Evolutionary conservation across 2,113 vertebrate species (phyloP), one percentile per base, ranked within the genome.

Genomic region (Gavialis gangeticus): DNA sequence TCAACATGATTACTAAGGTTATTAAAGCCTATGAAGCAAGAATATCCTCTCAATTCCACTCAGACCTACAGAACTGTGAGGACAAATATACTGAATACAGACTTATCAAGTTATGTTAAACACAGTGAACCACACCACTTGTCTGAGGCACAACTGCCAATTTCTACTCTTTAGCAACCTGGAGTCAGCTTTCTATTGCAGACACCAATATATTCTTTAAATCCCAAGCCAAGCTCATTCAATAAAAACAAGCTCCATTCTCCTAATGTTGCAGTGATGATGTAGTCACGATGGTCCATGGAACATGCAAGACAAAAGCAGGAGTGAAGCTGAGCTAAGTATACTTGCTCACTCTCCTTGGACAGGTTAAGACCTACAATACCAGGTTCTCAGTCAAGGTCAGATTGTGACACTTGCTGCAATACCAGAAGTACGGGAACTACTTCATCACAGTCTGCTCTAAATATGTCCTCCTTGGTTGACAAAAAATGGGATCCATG

Each of bases 221-320:
- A 1, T 7, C 54, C 75, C 25, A 0, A 59, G 34, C 0, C 0
- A 1, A 56, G 27, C 8, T 75, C 10, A 58, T 85, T 55, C 76
- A 37, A n/a, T 19, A 63, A 85, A 46, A 81, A 59, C 0, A 7
- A 12, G 58, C 11, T 37, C 62, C 17, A 0, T 0, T 0, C 46
- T 22, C 77, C 5, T 21, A 55, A 66, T 0, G 2, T 10, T 82
- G 37, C 37, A 46, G 37, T 46, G 37, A 46, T 46, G 37, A 6
- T 46, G 37, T 46, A 7, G 37, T 46, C 37, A 46, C 37, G 8
- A 46, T 46, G 37, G 37, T 46, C 37, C 37, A 46, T 8, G 21
- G 84, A 90, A 62, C 58, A 46, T 46, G 37, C 25, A n/a, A n/a
- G 16, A 79, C 79, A 84, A 24, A 10, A 80, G 28, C n/a, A 56